Base-by-base conservation (phyloP, 2,797 vertebrate species). In the Acanthopagrus latus region DNA sequence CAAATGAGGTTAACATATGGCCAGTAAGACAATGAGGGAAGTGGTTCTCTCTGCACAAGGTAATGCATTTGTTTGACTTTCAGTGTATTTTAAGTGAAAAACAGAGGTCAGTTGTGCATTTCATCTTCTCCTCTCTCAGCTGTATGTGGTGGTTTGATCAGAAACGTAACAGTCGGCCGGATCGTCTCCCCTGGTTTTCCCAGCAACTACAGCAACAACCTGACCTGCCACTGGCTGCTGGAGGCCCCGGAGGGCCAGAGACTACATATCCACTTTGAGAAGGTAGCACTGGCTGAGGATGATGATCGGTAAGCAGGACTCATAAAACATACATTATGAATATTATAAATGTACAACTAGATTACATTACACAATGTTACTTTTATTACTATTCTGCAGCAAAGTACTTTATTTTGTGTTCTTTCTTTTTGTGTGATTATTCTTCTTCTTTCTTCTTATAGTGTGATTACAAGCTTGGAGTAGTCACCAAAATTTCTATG, bases 181-280 rank as follows among this genome's bases (percentile, higher is more conserved):
- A 94, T 99, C 0, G 70, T 97, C 56, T 99, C 97, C 0, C 97
- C 97, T 0, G 97, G 97, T 81, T 99, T 97, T 85, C 97, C 97
- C 0, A 95, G 96, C 78, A 99, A 97, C 94, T 99, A 99, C 92
- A 98, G 97, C 95, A 97, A 97, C 95, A 99, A 98, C 89, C 92
- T 98, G 88, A 98, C 97, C 0, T 99, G 97, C 85, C 97, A 97
- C 80, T 99, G 97, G 97, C 89, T 98, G 81, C 93, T 98, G 76
- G 96, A 97, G 87, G 97, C 97, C 0, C 95, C 96, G 0, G 64
- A 91, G 0, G 94, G 92, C 23, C 96, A 98, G 56, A 93, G 93
- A 48, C 90, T 98, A 12, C 97, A 98, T 72, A 80, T 98, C 52
- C 97, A 98, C 94, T 99, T 99, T 0, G 97, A 98, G 93, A 99